Base-by-base conservation (phyloP, 2,797 vertebrate species). In the Limnodromus scolopaceus region DNA sequence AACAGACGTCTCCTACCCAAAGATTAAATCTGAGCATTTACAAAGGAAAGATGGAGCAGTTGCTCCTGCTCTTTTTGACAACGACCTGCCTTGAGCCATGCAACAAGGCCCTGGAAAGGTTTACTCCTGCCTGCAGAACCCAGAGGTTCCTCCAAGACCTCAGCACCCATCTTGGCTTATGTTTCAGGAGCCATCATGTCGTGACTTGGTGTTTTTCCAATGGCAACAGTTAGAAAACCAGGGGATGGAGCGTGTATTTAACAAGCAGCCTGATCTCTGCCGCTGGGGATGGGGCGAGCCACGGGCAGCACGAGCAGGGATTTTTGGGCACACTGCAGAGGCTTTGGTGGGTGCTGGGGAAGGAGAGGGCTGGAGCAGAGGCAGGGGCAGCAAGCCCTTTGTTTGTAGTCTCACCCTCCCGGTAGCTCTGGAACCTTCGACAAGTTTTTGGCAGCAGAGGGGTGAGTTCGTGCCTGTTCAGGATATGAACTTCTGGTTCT, bases 231-330 rank as follows among this genome's bases (percentile, higher is more conserved):
- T 28, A 61, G 61, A 43, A 64, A 43, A 45, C 14, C 20, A 32
- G 30, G 28, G 41, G 20, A 25, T 25, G 34, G 57, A 58, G 57
- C 3, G 23, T 25, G 23, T 32, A 64, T 64, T 32, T 28, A 43
- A 43, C 4, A 7, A 45, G 20, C 30, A 43, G 61, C 30, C 61
- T 32, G 39, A 32, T n/a, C 61, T 45, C 61, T 45, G 30, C 39
- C 4, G 5, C 39, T n/a, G 61, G 39, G 28, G 39, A 32, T 5
- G 5, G 39, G 39, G 39, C 2, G 10, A 64, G 28, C 43, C 53
- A 39, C 0, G 1, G 38, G 68, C 53, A 54, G 39, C 39, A 22
- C 0, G 0, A 80, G 36, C n/a, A 74, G 53, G 22, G 70, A 39
- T 78, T 89, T 39, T 45, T 16, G 69, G 43, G 43, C 25, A 30